Evolutionary conservation across 2,113 vertebrate species (phyloP).

Genomic region (Pseudorasbora parva): DNA sequence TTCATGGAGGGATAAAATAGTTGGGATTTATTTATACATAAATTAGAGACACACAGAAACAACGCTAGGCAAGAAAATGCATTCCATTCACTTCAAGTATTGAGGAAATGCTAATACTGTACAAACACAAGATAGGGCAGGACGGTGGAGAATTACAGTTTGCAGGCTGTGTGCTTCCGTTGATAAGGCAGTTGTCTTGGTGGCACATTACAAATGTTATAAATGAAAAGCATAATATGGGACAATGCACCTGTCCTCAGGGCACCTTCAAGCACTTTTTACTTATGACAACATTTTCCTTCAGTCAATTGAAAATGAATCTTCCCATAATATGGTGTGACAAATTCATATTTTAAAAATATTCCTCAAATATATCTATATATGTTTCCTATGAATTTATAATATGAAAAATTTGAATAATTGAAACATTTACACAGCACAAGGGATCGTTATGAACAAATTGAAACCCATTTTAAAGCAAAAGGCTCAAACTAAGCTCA

Average conservation of each 20-base stretch:
- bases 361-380: not conserved
- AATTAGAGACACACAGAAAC: conserved; percentile 60
- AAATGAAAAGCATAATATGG: conserved; percentile 56
- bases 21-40: conserved; percentile 61
- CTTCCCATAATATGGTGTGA: not conserved
- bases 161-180: conserved; percentile 56
- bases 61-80: conserved; percentile 55
- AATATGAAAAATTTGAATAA: not conserved
- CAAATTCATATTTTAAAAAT: not conserved
- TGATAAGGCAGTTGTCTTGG: conserved; percentile 64
- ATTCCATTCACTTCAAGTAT: conserved; percentile 59
- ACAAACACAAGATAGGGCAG: not conserved
- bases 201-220: conserved; percentile 65
- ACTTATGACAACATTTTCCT: conserved; percentile 51
- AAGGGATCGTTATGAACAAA: not conserved
- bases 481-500: not conserved
- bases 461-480: not conserved
- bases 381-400: not conserved
- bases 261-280: conserved; percentile 28
- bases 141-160: conserved; percentile 47
- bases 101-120: conserved; percentile 58
- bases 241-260: conserved; percentile 61
- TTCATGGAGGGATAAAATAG: conserved; percentile 64
- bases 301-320: not conserved
- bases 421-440: not conserved